A percentile compares a stretch with the other conserved stretches of the same genome.
Conservation (phyloP, 2,113 vertebrate genomes). For the Catharus minimus region DNA sequence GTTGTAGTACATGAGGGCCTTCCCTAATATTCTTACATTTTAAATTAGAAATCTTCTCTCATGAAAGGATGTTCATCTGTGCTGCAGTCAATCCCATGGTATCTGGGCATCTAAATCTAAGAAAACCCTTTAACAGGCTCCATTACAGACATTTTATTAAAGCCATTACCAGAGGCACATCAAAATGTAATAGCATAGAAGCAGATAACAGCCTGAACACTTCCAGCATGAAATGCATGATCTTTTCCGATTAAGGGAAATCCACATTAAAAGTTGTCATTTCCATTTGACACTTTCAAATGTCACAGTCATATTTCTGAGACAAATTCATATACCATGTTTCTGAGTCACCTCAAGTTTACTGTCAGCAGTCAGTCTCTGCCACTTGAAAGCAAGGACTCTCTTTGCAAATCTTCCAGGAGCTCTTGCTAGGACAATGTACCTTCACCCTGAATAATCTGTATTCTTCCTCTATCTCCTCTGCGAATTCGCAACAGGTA, state of each 20-base stretch:
- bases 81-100: not conserved
- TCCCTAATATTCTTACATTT: not conserved
- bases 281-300: conserved; percentile 13
- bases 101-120: conserved; percentile 27
- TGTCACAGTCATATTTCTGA: not conserved
- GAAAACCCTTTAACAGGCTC: not conserved
- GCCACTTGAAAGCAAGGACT: not conserved
- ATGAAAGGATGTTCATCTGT: not conserved
- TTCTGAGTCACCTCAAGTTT: not conserved
- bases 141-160: conserved; percentile 38
- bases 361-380: not conserved
- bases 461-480: not conserved
- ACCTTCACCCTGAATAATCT: not conserved
- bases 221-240: not conserved
- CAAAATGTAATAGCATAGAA: conserved; percentile 19
- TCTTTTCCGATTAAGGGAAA: not conserved
- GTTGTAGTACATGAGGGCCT: not conserved
- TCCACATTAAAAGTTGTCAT: conserved; percentile 5
- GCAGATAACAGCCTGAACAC: conserved; percentile 18
- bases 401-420: not conserved
- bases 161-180: conserved; percentile 18
- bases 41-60: not conserved
- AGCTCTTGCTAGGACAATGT: not conserved
- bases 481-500: not conserved
- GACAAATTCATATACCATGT: not conserved